Conservation (phyloP, 2,113 vertebrate genomes). For the Amblyopsis rosae region DNA sequence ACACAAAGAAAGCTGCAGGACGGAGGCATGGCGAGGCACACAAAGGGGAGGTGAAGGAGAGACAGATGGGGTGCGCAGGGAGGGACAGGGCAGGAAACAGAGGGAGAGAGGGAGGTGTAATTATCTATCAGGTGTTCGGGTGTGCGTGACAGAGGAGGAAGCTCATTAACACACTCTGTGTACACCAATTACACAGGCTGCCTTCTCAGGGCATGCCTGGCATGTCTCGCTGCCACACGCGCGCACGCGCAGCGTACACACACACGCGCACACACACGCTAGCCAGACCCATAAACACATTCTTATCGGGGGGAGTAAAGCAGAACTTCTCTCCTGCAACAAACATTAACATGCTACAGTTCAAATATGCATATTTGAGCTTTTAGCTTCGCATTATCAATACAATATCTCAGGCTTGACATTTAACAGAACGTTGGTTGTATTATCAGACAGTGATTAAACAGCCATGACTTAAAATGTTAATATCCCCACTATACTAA, state of each 20-base stretch:
- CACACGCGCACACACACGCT: not conserved
- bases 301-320: not conserved
- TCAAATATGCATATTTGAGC: no score
- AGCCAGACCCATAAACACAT: constrained; percentile 4
- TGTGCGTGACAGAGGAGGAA: constrained; percentile 79
- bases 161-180: constrained; percentile 79
- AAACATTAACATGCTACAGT: no score
- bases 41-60: constrained; percentile 45
- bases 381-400: no score
- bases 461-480: no score
- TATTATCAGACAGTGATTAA: no score
- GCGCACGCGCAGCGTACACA: constrained; percentile 2
- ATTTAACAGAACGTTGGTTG: no score
- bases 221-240: constrained; percentile 38
- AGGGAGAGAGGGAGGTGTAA: constrained; percentile 69
- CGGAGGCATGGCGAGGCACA: constrained; percentile 44
- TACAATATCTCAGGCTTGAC: no score
- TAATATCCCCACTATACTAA: no score
- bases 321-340: no score
- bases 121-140: constrained; percentile 79
- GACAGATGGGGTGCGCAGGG: constrained; percentile 47
- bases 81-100: constrained; percentile 64
- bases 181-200: constrained; percentile 77
- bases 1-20: constrained; percentile 48
- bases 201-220: constrained; percentile 73